A percentile compares a stretch with the other conserved stretches of the same genome.
Evolutionary conservation across 2,113 vertebrate species (phyloP).

Genomic region (Mus pahari): DNA sequence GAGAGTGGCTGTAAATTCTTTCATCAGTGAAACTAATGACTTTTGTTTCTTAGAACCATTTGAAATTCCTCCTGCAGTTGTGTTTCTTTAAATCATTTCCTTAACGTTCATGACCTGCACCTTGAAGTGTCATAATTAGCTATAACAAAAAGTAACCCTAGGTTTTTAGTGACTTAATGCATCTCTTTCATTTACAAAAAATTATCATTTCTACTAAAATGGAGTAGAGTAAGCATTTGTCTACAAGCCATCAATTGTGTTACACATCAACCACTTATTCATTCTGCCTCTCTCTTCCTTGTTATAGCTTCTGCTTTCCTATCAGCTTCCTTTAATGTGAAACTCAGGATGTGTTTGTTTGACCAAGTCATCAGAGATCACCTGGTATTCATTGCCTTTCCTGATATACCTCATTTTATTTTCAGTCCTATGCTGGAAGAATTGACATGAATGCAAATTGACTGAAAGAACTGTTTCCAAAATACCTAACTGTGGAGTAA

Average conservation of each 20-base stretch:
- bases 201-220: background rate
- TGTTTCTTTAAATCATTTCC: background rate
- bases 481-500: background rate
- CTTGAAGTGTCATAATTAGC: background rate
- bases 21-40: background rate
- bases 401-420: background rate
- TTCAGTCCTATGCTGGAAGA: background rate
- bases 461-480: background rate
- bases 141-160: background rate
- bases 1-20: background rate
- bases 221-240: background rate
- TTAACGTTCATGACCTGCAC: background rate
- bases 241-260: conserved; percentile 4
- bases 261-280: background rate
- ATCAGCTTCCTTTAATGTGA: conserved; percentile 43
- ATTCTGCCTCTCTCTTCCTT: background rate
- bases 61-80: background rate
- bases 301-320: background rate
- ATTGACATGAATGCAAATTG: conserved; percentile 10
- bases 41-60: background rate
- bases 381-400: conserved; percentile 33
- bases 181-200: background rate
- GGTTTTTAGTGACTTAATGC: background rate
- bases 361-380: conserved; percentile 38
- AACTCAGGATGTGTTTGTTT: background rate